These are phyloP conservation scores for Lateolabrax maculatus DNA, from an alignment of 2,797 vertebrate species.

Conservation along the genomic window DNA sequence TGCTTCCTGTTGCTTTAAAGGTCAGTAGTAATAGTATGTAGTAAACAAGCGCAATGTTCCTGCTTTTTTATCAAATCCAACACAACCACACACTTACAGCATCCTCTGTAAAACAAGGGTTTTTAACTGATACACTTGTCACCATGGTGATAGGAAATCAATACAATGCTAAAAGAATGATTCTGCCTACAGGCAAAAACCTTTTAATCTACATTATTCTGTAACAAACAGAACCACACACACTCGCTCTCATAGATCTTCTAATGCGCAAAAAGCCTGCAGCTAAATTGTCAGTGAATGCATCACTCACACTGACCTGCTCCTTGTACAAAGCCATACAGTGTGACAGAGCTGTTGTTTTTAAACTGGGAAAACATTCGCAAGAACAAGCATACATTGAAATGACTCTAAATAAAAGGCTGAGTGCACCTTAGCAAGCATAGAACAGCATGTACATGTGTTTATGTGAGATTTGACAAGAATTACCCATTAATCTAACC, in stretches of 20 bases:
- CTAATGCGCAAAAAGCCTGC: constrained; percentile 30
- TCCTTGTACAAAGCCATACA: constrained; percentile 13
- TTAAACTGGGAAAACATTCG: constrained; percentile 14
- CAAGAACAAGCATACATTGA: neutral
- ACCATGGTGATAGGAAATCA: constrained; percentile 61
- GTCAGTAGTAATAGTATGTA: constrained; percentile 46
- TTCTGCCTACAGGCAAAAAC: constrained; percentile 52
- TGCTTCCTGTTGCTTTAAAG: constrained; percentile 48
- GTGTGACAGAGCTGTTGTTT: neutral
- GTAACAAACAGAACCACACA: constrained; percentile 30
- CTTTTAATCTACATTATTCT: constrained; percentile 64
- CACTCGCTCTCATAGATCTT: constrained; percentile 25
- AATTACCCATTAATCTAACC: neutral
- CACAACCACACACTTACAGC: constrained; percentile 43
- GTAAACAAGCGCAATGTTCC: constrained; percentile 52
- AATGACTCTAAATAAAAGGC: constrained; percentile 13
- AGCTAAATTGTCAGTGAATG: constrained; percentile 47
- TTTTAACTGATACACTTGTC: constrained; percentile 66
- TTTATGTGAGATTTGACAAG: neutral
- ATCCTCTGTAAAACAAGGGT: constrained; percentile 52
- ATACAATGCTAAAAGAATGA: constrained; percentile 44
- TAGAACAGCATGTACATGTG: neutral
- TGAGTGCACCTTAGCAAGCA: neutral
- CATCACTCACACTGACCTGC: constrained; percentile 49
- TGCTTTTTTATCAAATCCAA: constrained; percentile 37